These are phyloP conservation scores for Apostichopus leukothele DNA, from an alignment of 53 echinoderm and acorn worm species.

Conservation along the genomic window DNA sequence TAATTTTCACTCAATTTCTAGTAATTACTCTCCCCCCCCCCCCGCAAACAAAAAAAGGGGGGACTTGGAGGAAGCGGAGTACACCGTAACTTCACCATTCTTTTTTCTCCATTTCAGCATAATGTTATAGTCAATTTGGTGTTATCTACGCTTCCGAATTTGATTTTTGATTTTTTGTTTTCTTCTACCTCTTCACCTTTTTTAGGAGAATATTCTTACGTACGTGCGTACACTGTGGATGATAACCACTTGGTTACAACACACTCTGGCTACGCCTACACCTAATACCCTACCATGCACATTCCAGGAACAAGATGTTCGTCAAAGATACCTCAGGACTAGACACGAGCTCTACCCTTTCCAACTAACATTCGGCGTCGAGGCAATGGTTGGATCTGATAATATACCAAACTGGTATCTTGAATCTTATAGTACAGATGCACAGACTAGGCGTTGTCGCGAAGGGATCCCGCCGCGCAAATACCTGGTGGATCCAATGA, in stretches of 20 bases:
- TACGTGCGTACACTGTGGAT: background rate
- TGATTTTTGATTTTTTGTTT: no score
- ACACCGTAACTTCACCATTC: no score
- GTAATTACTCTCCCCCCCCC: no score
- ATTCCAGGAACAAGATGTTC: background rate
- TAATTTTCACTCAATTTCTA: no score
- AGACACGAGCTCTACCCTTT: conserved; percentile 14
- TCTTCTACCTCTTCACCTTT: no score
- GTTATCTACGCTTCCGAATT: no score
- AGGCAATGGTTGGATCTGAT: conserved; percentile 1
- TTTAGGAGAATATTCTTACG: background rate
- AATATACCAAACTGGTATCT: background rate
- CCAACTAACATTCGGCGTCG: conserved; percentile 17
- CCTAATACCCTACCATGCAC: background rate
- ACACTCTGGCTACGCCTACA: background rate
- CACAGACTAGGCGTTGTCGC: background rate
- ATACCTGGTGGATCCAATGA: background rate
- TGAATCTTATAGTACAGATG: background rate
- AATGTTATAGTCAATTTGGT: no score
- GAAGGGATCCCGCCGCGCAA: background rate
- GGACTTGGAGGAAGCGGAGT: no score
- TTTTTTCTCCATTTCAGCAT: no score
- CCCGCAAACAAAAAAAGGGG: no score
- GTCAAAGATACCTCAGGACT: conserved; percentile 1
- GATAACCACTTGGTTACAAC: background rate